Evolutionary conservation across 2,797 vertebrate genomes (phyloP), one percentile per base, ranked within the genome.

Genomic region (Urophycis tenuis): DNA sequence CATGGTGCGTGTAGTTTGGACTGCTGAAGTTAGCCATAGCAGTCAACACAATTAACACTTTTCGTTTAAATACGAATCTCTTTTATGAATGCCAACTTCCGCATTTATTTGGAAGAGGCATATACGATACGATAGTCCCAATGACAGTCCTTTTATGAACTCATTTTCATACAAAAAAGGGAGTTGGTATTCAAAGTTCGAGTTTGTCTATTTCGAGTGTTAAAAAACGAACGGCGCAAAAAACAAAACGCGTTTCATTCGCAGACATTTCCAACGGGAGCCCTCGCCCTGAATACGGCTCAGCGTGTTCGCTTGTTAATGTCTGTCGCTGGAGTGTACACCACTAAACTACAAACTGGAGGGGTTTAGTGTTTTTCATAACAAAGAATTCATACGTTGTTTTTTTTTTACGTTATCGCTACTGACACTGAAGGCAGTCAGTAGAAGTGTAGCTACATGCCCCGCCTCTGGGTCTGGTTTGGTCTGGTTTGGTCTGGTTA

Each of bases 281-380:
- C n/a, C 25, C 53, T n/a, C 53, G 11, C 53, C 49, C 19, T 22
- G n/a, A 22, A n/a, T 60, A 60, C 53, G 25, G 8, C 25, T 60
- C 22, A 25, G 53, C 53, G 10, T 60, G 19, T 53, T 53, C 5
- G 45, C 6, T 60, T 64, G 36, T 67, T 67, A n/a, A n/a, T n/a
- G n/a, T 67, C 3, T 29, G 60, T 25, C 9, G 9, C 60, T 67
- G 25, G 60, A 67, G 60, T 6, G 60, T 29, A 67, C 60, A 29
- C 29, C 60, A 67, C 60, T 67, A 29, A 29, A 67, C 60, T 29
- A 67, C 25, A 67, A 67, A 10, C 11, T 67, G 25, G 60, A 67
- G 60, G 10, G 60, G 60, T 67, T 67, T 67, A 67, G 60, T 67
- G 60, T 67, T 29, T 67, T 67, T 67, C 60, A 29, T 25, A 67